These are phyloP conservation scores for Myopa tessellatipennis DNA, from an alignment of 2,888 invertebrate species.

Conservation along the genomic window DNA sequence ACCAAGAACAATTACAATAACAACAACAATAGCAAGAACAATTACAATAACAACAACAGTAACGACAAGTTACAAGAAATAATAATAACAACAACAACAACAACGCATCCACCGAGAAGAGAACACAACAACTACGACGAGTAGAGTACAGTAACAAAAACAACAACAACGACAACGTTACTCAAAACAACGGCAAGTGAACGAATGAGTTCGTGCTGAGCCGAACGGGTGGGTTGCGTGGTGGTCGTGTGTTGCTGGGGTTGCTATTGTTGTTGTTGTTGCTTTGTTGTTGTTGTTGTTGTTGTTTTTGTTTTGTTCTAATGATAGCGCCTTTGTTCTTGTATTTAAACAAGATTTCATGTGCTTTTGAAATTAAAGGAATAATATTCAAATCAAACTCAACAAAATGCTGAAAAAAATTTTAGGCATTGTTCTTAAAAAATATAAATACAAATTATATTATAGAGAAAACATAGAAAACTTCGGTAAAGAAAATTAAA, in stretches of 20 bases:
- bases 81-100: not conserved
- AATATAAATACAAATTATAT: too few species aligned
- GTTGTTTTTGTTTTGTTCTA: not conserved
- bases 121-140: not conserved
- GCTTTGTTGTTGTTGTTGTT: not conserved
- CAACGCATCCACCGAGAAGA: not conserved
- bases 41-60: not conserved
- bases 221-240: not conserved
- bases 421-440: too few species aligned
- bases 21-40: not conserved
- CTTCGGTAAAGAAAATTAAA: too few species aligned
- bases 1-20: not conserved
- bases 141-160: not conserved
- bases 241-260: not conserved
- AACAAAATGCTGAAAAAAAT: not conserved
- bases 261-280: conserved; percentile 1
- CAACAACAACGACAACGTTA: not conserved
- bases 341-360: not conserved
- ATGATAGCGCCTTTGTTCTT: too few species aligned
- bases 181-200: too few species aligned
- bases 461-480: too few species aligned
- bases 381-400: not conserved
- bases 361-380: conserved; percentile 7
- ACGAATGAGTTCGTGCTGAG: too few species aligned
- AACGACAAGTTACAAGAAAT: not conserved